A percentile compares a stretch with the other conserved stretches of the same genome.
Evolutionary conservation across 2,113 vertebrate genomes (phyloP).

Genomic region (Pomatorhinus ruficollis): DNA sequence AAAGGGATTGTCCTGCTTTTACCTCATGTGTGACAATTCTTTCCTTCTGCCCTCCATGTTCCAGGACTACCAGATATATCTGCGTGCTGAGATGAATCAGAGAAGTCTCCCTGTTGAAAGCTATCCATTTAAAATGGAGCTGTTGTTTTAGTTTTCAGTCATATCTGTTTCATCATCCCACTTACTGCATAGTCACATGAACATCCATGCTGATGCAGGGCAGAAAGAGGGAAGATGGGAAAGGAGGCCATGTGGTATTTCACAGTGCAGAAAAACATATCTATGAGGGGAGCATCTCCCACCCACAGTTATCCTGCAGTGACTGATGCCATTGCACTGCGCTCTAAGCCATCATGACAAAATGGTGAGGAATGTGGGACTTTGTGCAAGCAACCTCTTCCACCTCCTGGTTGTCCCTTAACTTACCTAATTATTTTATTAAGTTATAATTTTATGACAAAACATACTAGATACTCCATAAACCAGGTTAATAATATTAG

Average conservation of each 20-base stretch:
- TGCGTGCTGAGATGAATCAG: background rate
- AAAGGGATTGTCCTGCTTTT: background rate
- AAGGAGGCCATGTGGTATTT: background rate
- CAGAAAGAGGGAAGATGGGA: background rate
- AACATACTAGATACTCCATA: background rate
- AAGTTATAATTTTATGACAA: slow-evolving; percentile 16
- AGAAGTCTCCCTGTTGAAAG: background rate
- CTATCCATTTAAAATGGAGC: background rate
- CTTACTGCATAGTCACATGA: background rate
- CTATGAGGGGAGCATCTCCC: background rate
- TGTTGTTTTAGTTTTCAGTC: background rate
- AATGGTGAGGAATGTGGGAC: background rate
- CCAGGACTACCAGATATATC: background rate
- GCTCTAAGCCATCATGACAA: background rate
- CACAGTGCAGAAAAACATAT: background rate
- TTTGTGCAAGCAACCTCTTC: background rate
- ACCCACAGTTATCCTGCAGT: background rate
- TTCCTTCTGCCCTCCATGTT: background rate
- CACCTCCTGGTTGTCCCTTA: background rate
- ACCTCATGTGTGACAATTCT: background rate
- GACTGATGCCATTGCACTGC: accelerated
- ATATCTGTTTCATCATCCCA: background rate
- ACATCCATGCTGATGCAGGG: background rate
- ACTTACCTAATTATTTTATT: slow-evolving; percentile 41
- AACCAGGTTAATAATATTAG: slow-evolving; percentile 34